Conservation (phyloP, 2,888 invertebrate species). For the Eupeodes latifasciatus region DNA sequence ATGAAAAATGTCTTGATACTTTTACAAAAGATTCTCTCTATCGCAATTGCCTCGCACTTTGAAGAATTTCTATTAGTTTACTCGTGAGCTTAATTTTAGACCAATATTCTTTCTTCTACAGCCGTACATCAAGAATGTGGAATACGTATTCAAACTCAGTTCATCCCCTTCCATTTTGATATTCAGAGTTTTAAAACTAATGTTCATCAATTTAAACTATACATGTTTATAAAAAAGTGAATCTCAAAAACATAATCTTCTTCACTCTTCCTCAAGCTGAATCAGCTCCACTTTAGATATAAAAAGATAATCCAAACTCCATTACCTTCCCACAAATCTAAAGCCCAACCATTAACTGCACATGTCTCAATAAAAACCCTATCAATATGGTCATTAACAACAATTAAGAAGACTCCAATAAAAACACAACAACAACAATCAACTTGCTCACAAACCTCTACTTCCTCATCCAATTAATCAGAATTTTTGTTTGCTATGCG, state of each 20-base stretch:
- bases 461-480: conserved; percentile 70
- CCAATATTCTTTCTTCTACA: too few relatives aligned
- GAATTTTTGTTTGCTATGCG: conserved; percentile 29
- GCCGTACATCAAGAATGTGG: too few relatives aligned
- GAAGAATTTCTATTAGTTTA: too few relatives aligned
- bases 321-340: conserved; percentile 11
- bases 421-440: not conserved
- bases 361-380: conserved; percentile 66
- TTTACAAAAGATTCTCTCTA: too few relatives aligned
- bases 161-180: too few relatives aligned
- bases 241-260: not conserved
- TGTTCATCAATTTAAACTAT: too few relatives aligned
- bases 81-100: too few relatives aligned
- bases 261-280: not conserved
- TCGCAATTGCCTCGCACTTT: too few relatives aligned
- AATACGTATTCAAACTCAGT: too few relatives aligned
- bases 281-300: conserved; percentile 21
- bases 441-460: conserved; percentile 37
- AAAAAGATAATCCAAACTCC: conserved; percentile 20
- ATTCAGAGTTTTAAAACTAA: too few relatives aligned
- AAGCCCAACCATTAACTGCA: conserved; percentile 14
- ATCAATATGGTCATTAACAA: conserved; percentile 68
- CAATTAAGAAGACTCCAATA: conserved; percentile 41
- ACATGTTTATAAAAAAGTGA: too few relatives aligned
- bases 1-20: too few relatives aligned